A percentile compares a stretch with the other conserved stretches of the same genome.
Conservation (phyloP, 2,888 invertebrate species). For the Penaeus monodon region DNA sequence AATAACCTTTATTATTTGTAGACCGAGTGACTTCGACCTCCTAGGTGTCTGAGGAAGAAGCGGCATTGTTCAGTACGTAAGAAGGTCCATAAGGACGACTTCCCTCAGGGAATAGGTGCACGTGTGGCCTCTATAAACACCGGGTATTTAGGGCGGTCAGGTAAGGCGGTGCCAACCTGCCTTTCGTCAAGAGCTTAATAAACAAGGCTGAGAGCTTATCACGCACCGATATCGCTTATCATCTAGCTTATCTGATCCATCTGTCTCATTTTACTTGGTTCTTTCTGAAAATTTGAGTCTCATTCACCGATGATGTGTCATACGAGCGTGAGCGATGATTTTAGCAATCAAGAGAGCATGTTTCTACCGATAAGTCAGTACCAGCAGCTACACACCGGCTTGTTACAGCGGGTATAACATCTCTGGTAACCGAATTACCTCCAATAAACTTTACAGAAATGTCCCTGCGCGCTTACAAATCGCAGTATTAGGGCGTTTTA, state of each 20-base stretch:
- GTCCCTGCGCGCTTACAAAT: no score
- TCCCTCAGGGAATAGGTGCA: not conserved
- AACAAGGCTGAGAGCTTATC: constrained; percentile 51
- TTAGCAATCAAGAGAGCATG: no score
- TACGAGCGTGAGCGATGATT: not conserved
- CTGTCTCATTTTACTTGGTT: constrained; percentile 19
- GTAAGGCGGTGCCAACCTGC: not conserved
- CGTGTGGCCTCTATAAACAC: no score
- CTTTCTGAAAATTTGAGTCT: constrained; percentile 23
- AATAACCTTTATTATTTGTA: constrained; percentile 36
- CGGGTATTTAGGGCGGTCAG: not conserved
- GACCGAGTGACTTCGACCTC: not conserved
- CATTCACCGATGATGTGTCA: no score
- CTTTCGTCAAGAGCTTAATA: constrained; percentile 36
- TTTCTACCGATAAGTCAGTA: no score
- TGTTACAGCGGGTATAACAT: not conserved
- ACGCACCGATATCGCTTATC: constrained; percentile 52
- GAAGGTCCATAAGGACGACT: no score
- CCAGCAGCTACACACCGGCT: no score
- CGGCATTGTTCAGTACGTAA: no score
- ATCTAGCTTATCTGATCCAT: constrained; percentile 15
- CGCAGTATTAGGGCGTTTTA: no score
- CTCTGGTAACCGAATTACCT: constrained; percentile 27
- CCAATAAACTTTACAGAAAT: constrained; percentile 24
- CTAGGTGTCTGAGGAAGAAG: no score